Conservation (phyloP, 2,797 vertebrate genomes). For the Pelobates cultripes region DNA sequence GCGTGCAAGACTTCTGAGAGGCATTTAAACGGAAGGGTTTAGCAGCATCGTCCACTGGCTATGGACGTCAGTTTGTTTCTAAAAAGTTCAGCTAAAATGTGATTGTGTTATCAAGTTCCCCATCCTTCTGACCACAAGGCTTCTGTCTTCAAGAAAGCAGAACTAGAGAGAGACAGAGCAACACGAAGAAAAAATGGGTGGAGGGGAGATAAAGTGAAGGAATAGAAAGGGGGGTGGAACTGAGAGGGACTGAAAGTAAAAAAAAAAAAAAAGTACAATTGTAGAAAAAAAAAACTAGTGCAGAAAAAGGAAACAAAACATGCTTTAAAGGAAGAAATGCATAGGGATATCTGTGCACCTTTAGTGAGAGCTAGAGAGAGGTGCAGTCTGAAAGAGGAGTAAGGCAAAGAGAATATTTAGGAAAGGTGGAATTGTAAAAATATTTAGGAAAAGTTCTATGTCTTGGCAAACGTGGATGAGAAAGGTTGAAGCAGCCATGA, state of each 20-base stretch:
- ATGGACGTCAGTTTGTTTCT: not conserved
- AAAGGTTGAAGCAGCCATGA: too few species aligned
- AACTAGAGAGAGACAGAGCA: conserved; percentile 20
- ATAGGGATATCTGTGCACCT: too few species aligned
- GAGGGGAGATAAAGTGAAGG: not conserved
- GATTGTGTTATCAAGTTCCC: not conserved
- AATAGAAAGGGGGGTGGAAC: conserved; percentile 19
- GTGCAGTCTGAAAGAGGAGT: too few species aligned
- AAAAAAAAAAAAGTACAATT: too few species aligned
- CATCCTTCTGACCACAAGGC: conserved; percentile 25
- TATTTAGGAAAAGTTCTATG: too few species aligned
- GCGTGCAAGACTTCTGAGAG: not conserved
- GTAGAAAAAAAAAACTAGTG: too few species aligned
- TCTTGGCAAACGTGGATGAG: too few species aligned
- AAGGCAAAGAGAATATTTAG: too few species aligned
- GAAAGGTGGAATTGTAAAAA: too few species aligned
- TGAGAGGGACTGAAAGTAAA: not conserved
- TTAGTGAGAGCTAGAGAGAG: not conserved
- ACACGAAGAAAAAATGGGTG: conserved; percentile 19
- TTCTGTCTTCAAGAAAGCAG: conserved; percentile 57
- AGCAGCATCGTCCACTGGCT: not conserved
- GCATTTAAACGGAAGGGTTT: not conserved
- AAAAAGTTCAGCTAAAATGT: too few species aligned
- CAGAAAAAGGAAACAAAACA: too few species aligned
- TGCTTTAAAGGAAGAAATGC: too few species aligned